phyloP scores from a whole-genome alignment of 1,140 invertebrate genomes.

The Tyrophagus putrescentiae region DNA sequence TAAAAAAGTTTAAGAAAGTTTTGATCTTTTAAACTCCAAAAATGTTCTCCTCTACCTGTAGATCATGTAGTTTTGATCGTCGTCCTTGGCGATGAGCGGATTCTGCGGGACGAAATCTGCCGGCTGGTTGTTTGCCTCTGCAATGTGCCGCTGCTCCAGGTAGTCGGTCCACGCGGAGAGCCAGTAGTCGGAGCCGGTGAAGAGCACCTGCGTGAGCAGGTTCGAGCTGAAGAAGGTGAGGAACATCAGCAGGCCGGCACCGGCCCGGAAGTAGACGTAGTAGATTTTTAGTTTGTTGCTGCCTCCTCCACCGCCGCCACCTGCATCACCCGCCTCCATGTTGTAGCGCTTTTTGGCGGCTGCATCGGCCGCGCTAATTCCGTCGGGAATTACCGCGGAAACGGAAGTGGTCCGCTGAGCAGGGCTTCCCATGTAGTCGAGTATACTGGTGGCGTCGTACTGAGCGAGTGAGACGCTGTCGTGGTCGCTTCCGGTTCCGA shows the following conservation, averaged over 20 bases:
- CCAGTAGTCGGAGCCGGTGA: slow-evolving; percentile 29
- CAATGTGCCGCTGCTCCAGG: background rate
- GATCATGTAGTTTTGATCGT: background rate
- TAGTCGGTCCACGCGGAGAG: slow-evolving; percentile 26
- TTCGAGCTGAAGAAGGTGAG: slow-evolving; percentile 23
- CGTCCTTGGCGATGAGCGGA: background rate
- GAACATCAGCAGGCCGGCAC: slow-evolving; percentile 22
- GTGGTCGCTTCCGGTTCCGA: background rate
- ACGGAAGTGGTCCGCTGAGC: too few species aligned
- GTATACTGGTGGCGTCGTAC: too few species aligned
- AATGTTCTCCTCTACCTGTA: background rate
- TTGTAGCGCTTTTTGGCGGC: too few species aligned
- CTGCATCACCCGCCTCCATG: too few species aligned
- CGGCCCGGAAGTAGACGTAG: slow-evolving; percentile 25
- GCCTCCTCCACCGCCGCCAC: too few species aligned
- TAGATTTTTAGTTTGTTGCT: slow-evolving; percentile 26
- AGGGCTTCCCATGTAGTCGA: too few species aligned
- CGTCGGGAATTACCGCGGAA: too few species aligned
- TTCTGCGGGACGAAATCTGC: background rate
- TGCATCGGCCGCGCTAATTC: too few species aligned
- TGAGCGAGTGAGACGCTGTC: too few species aligned
- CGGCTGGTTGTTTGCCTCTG: background rate
- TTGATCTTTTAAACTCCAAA: background rate
- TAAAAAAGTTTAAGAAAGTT: too few species aligned
- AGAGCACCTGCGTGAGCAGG: slow-evolving; percentile 27